Conservation (phyloP, 2,797 vertebrate species). For the Macropodus opercularis region DNA sequence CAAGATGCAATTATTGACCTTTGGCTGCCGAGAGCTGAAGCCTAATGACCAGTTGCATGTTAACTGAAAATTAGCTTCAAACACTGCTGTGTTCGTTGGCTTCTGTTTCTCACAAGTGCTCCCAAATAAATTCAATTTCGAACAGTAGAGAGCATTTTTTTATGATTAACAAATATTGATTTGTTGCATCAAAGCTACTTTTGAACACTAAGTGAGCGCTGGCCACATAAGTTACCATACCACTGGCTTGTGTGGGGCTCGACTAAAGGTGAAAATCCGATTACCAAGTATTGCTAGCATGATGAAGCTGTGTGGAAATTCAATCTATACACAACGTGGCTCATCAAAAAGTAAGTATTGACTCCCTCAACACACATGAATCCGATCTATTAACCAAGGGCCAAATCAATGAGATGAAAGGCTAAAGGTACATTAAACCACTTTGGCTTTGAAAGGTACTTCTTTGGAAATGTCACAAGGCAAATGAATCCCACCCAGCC, state of each 20-base stretch:
- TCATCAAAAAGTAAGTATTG: constrained; percentile 73
- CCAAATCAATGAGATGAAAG: constrained; percentile 76
- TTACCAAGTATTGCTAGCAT: constrained; percentile 65
- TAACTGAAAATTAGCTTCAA: constrained; percentile 82
- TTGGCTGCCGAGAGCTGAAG: constrained; percentile 74
- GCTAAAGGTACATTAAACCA: constrained; percentile 78
- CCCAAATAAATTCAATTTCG: constrained; percentile 72
- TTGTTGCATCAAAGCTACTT: constrained; percentile 64
- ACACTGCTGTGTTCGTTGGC: constrained; percentile 46
- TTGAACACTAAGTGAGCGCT: constrained; percentile 56
- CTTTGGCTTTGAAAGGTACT: constrained; percentile 63
- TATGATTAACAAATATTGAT: constrained; percentile 82
- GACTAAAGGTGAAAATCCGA: constrained; percentile 66
- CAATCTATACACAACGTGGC: constrained; percentile 69
- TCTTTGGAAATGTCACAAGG: constrained; percentile 78
- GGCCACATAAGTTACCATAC: constrained; percentile 57
- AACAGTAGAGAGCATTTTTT: constrained; percentile 67
- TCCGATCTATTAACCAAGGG: constrained; percentile 75
- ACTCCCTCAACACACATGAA: constrained; percentile 64
- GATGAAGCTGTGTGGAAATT: constrained; percentile 72
- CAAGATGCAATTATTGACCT: constrained; percentile 85
- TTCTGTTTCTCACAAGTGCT: constrained; percentile 65
- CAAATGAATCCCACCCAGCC: constrained; percentile 72
- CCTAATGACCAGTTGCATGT: constrained; percentile 83
- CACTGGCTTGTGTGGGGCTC: constrained; percentile 36